Evolutionary conservation across 1,140 invertebrate genomes (phyloP), one percentile per base, ranked within the genome.

Genomic region (Carposina sasakii): DNA sequence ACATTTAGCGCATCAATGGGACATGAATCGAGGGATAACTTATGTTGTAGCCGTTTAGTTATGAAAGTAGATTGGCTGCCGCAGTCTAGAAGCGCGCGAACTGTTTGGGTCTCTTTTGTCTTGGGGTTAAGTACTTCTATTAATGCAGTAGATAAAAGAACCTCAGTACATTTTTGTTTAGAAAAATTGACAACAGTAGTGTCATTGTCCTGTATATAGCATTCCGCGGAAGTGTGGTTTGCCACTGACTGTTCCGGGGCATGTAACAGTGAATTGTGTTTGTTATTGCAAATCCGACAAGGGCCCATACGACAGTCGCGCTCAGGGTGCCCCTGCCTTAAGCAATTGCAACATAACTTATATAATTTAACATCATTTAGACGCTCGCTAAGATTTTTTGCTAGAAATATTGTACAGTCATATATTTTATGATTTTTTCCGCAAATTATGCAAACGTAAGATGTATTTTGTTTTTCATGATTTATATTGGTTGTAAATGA

Each of bases 61-160:
- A 48, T 28, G 13, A 48, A 48, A 19, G 34, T 8, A 1, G 36
- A 37, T 19, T 48, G 34, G 16, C 46, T 48, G 5, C 46, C 46
- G 13, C 23, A 23, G 22, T 48, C 46, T 30, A 48, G 23, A 5
- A 48, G 15, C 2, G 46, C 46, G 5, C 34, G 46, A 3, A 48
- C 19, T 16, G 5, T 39, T 17, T 31, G 10, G 5, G 2, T 17
- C 12, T 48, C 8, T 9, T 48, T 37, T 40, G 33, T 48, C 6
- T 4, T 12, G 3, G 34, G 33, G 13, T 48, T 40, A 12, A 9
- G 9, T 4, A 40, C 34, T 16, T 48, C 37, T 2, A 48, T 37
- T 3, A 48, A 15, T n/a, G 37, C 46, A 4, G 46, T 48, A 16
- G 46, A 48, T 9, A 48, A 16, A 10, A 39, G 24, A 1, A 39